A percentile compares a stretch with the other conserved stretches of the same genome.
Conservation (phyloP, 2,113 vertebrate species). For the Ptychochromis oligacanthus region DNA sequence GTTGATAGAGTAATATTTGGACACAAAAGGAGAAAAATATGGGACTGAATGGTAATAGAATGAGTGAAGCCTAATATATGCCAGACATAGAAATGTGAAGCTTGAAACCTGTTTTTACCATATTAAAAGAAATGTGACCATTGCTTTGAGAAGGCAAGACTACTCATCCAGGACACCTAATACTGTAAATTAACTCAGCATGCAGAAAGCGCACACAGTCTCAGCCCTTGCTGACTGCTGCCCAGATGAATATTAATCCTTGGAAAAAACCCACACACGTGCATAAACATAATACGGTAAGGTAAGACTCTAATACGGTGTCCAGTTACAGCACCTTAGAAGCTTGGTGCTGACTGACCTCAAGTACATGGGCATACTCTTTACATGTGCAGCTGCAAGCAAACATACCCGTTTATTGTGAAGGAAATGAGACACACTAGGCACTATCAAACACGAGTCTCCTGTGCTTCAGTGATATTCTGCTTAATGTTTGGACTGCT, state of each 20-base stretch:
- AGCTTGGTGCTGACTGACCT: constrained; percentile 14
- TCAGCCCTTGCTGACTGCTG: constrained; percentile 3
- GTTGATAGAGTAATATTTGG: neutral
- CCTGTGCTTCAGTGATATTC: neutral
- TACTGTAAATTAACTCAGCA: constrained; percentile 37
- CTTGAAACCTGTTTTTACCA: constrained; percentile 27
- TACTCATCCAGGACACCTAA: constrained; percentile 34
- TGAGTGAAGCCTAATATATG: neutral
- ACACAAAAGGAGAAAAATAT: neutral
- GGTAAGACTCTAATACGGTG: constrained; percentile 20
- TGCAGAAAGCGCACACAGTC: constrained; percentile 14
- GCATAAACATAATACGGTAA: constrained; percentile 51
- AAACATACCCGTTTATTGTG: neutral
- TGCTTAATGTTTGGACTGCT: neutral
- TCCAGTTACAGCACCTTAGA: constrained; percentile 33
- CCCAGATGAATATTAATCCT: constrained; percentile 63
- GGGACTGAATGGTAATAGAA: neutral
- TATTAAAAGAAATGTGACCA: constrained; percentile 45
- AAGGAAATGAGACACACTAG: neutral
- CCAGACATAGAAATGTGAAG: neutral
- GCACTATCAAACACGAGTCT: neutral
- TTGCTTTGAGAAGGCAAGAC: neutral
- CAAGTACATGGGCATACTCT: neutral
- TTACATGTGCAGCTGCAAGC: neutral
- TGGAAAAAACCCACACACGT: constrained; percentile 51